Evolutionary conservation across 2,113 vertebrate genomes (phyloP), one percentile per base, ranked within the genome.

Genomic region (Ceyx melanurus): DNA sequence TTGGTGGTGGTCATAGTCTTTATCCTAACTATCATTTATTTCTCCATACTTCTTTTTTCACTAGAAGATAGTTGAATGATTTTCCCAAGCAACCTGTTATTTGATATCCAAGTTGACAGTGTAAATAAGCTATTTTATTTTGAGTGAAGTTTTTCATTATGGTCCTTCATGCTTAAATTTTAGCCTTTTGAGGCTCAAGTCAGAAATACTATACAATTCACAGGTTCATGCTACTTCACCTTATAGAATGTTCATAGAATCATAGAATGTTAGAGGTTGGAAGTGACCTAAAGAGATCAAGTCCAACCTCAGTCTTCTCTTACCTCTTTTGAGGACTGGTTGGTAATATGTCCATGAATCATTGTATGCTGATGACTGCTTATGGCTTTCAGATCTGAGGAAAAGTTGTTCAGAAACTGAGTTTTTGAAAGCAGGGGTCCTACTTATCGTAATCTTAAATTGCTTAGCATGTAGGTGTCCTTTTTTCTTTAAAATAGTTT

Each of bases 101-200:
- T 62, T 79, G 31, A 56, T 74, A 68, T 60, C 45, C 37, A 73
- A 18, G 19, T 64, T 70, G 61, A 73, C 45, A 57, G 15, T 46
- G 43, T 46, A 89, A 89, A 82, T 74, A 83, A 83, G 77, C 50
- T 57, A 13, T 86, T 75, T 88, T 68, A 25, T 75, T 92, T 92
- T 78, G 67, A 88, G 48, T 90, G 58, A 92, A 81, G 20, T 62
- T 57, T 71, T 95, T 90, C 31, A 19, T 54, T 79, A 16, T 26
- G 28, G 15, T 68, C 10, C 21, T 85, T 9, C 5, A 2, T 18
- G 58, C 6, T 81, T 92, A 81, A 43, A 20, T 93, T 86, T 82
- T 26, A 31, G 42, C 46, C 29, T 86, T 85, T 79, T 31, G 74
- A 76, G 53, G 26, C 46, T 88, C 21, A 71, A 23, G 22, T 19